phyloP scores from a whole-genome alignment of 2,797 vertebrate species.

The Neosilurus hyrtlii region DNA sequence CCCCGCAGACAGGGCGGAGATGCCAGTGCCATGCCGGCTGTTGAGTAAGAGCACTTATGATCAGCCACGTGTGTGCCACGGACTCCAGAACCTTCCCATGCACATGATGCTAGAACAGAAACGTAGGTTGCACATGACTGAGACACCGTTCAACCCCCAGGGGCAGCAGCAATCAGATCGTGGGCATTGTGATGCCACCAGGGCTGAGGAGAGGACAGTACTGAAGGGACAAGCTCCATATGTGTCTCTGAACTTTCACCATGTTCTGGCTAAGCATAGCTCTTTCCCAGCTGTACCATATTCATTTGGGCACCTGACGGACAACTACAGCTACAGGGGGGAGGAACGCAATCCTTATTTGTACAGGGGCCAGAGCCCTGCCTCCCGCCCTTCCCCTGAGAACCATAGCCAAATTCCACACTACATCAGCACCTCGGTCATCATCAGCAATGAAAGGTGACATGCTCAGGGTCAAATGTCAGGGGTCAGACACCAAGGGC shows the following conservation, averaged over 20 bases:
- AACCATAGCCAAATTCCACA: constrained; percentile 77
- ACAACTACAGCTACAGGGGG: constrained; percentile 63
- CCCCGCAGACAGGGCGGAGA: constrained; percentile 55
- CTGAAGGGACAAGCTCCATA: constrained; percentile 76
- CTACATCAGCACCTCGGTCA: constrained; percentile 88
- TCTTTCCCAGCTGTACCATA: constrained; percentile 71
- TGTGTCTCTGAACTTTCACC: constrained; percentile 84
- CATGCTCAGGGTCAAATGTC: constrained; percentile 40
- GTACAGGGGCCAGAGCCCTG: constrained; percentile 74
- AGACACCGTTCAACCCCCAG: constrained; percentile 58
- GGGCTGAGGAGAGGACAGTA: constrained; percentile 62
- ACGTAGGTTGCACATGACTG: constrained; percentile 73
- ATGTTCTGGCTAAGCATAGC: constrained; percentile 79
- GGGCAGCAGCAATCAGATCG: constrained; percentile 50
- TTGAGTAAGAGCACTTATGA: constrained; percentile 72
- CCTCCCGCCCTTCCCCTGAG: constrained; percentile 72
- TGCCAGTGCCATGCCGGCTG: constrained; percentile 60
- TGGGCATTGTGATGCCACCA: constrained; percentile 41
- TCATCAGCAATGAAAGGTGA: constrained; percentile 90
- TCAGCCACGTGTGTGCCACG: constrained; percentile 60
- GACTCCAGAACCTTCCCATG: constrained; percentile 68
- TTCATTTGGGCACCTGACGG: constrained; percentile 65
- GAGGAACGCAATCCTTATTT: constrained; percentile 70
- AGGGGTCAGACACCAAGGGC: constrained; percentile 4
- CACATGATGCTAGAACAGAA: constrained; percentile 76